Evolutionary conservation across 2,888 invertebrate genomes (phyloP), one percentile per base, ranked within the genome.

Genomic region (Dermolepida albohirtum): DNA sequence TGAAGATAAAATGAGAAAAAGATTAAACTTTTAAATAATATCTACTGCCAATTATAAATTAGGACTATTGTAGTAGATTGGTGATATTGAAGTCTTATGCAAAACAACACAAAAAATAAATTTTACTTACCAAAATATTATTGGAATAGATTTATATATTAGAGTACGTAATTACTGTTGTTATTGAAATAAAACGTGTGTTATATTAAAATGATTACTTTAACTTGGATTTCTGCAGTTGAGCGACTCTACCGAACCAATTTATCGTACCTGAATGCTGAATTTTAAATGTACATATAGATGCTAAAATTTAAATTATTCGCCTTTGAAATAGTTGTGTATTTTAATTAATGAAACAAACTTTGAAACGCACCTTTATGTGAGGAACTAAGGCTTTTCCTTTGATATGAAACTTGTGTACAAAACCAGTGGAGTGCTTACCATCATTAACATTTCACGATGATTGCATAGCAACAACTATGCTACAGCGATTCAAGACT

Each of bases 81-180:
- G 83, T 83, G 83, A 83, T 83, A 84, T 78, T 79, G 78, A 83
- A 83, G 83, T 84, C 83, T 84, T 84, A 84, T 84, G 83, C 83
- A 73, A 74, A 59, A 72, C 66, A 76, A 76, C 69, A 73, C 77
- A 77, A 78, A 74, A n/a, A 74, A 71, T 73, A 67, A 70, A 70
- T 72, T 72, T 74, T 64, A 68, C 67, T 54, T 49, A 64, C 43
- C 72, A 72, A 68, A 67, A 70, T 67, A 59, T 70, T 72, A 74
- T 72, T 75, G 72, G 72, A 55, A 73, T 73, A 74, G 69, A 72
- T 66, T 71, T 71, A 72, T 69, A 69, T 69, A 59, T 47, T 59
- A 59, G 59, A 59, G 14, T 59, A 59, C 47, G 59, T 59, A 59
- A 27, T 34, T 47, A 59, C 16, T 59, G 59, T 59, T 59, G 59